These are phyloP conservation scores for Palythoa grandiflora DNA, from an alignment of 92 coral and sea anemone genomes.

Conservation along the genomic window DNA sequence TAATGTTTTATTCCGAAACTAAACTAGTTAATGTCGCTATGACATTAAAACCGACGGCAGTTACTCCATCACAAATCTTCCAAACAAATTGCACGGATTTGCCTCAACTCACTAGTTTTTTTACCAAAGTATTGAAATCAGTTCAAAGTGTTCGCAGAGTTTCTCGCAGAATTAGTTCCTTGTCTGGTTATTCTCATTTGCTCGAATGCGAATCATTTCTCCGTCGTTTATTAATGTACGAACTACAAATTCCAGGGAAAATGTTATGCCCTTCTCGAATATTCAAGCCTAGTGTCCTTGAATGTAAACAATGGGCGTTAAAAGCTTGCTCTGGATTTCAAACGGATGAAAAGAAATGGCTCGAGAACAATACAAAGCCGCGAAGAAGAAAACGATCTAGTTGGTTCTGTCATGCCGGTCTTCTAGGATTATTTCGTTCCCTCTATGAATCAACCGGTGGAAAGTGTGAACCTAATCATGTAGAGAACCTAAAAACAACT, in stretches of 20 bases:
- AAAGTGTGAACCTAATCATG: slow-evolving; percentile 47
- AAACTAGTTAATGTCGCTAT: neutral
- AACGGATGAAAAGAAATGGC: slow-evolving; percentile 41
- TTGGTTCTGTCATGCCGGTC: slow-evolving; percentile 38
- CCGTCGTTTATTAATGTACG: slow-evolving; percentile 31
- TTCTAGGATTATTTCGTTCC: slow-evolving; percentile 7
- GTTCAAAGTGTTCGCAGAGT: slow-evolving; percentile 3
- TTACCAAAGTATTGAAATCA: slow-evolving; percentile 3
- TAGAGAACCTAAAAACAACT: slow-evolving; percentile 40
- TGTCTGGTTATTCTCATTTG: slow-evolving; percentile 20
- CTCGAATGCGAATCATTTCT: slow-evolving; percentile 50
- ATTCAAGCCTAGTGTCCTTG: neutral
- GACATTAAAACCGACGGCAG: slow-evolving; percentile 6
- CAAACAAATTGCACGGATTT: neutral
- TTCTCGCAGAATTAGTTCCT: slow-evolving; percentile 24
- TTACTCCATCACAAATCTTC: neutral
- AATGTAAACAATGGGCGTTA: slow-evolving; percentile 51
- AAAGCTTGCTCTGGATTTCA: neutral
- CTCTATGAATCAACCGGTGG: slow-evolving; percentile 46
- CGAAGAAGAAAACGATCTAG: neutral
- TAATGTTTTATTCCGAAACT: slow-evolving; percentile 33
- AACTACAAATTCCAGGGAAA: slow-evolving; percentile 23
- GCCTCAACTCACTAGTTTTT: neutral
- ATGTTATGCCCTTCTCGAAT: slow-evolving; percentile 28
- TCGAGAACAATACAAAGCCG: neutral